Evolutionary conservation across 2,888 invertebrate species (phyloP), one percentile per base, ranked within the genome.

Genomic region (Drymonia ruficornis): DNA sequence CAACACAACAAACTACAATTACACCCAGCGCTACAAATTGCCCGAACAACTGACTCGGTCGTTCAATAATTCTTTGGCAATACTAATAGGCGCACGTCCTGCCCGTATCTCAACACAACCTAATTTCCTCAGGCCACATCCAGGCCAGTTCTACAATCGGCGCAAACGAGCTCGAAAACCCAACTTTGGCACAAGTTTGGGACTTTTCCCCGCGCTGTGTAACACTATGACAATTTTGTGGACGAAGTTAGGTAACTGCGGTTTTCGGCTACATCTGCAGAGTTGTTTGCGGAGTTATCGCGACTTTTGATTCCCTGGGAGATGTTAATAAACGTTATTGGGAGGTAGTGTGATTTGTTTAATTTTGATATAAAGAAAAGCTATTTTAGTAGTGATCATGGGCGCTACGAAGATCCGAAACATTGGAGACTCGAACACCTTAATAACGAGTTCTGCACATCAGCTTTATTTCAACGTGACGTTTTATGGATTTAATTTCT

Each of bases 141-240:
- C 64, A 67, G 63, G 72, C 62, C 66, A 67, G 62, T 69, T 65
- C 62, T 70, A 80, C 80, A 83, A 82, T 82, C 75, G 81, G 69
- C 71, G 70, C 72, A 77, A 83, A 83, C 74, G 79, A 81, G 72
- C 72, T 72, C 64, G 72, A 75, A 74, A 74, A 76, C 69, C 68
- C 53, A 70, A 78, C 73, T 78, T 78, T 70, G 69, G 66, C 67
- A 58, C 63, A 74, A 81, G 73, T 81, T 79, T 72, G 51, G 59
- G 69, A 73, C 71, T 74, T 74, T 70, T 63, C 64, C 66, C 61
- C 55, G 62, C 63, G 59, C 56, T 60, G 55, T 58, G 60, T 63
- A 55, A 60, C 55, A 56, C 53, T 60, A 53, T 67, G 76, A 76
- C 74, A 76, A 80, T 78, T 80, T 70, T 56, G 66, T 56, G 57